A percentile compares a stretch with the other conserved stretches of the same genome.
Evolutionary conservation across 2,113 vertebrate species (phyloP).

Genomic region (Sphyrna mokarran): DNA sequence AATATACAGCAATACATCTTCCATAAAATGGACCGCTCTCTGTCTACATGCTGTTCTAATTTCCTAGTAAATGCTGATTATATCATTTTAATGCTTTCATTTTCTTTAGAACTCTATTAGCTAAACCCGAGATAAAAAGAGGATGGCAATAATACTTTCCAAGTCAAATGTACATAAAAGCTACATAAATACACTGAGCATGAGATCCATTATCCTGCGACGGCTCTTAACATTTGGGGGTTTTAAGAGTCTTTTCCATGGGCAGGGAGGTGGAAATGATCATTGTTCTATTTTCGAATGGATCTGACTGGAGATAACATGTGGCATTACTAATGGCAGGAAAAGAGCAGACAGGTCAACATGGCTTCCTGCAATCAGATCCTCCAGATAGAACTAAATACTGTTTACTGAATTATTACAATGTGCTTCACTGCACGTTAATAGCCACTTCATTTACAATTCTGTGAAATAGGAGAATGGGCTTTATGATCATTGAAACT

Average conservation of each 20-base stretch:
- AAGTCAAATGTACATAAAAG: conserved; percentile 56
- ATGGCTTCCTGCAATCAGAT: conserved; percentile 62
- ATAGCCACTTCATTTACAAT: not conserved
- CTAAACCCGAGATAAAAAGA: conserved; percentile 50
- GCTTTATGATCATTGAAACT: not conserved
- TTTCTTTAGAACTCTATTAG: conserved; percentile 43
- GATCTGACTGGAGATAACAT: conserved; percentile 50
- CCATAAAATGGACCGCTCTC: conserved; percentile 7
- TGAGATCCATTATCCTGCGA: conserved; percentile 43
- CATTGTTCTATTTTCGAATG: conserved; percentile 46
- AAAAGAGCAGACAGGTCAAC: conserved; percentile 56
- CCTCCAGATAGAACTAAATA: conserved; percentile 46
- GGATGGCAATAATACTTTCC: conserved; percentile 52
- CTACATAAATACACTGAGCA: conserved; percentile 46
- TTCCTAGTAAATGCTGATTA: conserved; percentile 50
- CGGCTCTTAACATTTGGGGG: conserved; percentile 31
- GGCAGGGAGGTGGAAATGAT: conserved; percentile 46
- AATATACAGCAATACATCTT: conserved; percentile 25
- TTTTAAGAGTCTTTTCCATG: conserved; percentile 31
- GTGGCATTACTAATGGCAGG: conserved; percentile 53
- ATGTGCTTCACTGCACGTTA: conserved; percentile 4
- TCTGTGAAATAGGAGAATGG: not conserved
- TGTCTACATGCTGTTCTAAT: conserved; percentile 43
- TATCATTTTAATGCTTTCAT: conserved; percentile 51
- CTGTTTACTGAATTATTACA: conserved; percentile 50